Evolutionary conservation across 1,140 invertebrate species (phyloP), one percentile per base, ranked within the genome.

Genomic region (Ceratina australensis): DNA sequence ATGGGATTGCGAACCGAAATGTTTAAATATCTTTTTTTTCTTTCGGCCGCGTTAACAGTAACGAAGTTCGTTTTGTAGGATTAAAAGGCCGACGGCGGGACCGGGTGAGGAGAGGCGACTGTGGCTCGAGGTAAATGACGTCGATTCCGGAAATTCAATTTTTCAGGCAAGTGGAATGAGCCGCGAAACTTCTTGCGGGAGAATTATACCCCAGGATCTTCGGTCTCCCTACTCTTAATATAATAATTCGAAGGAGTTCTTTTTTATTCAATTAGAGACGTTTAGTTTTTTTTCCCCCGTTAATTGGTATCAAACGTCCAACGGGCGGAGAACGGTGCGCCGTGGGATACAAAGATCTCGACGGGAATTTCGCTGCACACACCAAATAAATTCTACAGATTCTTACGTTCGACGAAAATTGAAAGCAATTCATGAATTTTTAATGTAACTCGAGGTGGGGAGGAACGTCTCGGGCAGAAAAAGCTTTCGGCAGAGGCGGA

Each of bases 31-130:
- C 22, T 16, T 33, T 49, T 50, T 49, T 49, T 28, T 18, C 18
- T 47, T 54, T 28, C 10, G 22, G 16, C 8, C 61, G 63, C 33
- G 26, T 74, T 57, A 74, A 18, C 33, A n/a, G 33, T 47, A 74
- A 74, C 63, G 63, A 67, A 74, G 63, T 67, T 74, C 50, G 22
- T 57, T 74, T 74, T 49, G 49, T 66, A 63, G 20, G 66, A 74
- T 74, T 74, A 74, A 66, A 74, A 74, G 33, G 52, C 26, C 20
- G 47, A 42, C 56, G 16, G 47, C 42, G 47, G 24, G 69, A n/a
- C 10, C 22, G 47, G 24, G 22, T 22, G 20, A 49, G 56, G 59
- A 42, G 50, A 42, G 10, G 10, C 33, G 33, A 7, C 33, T 10
- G 33, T 42, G 10, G 33, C 10, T 57, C 47, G 50, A 59, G 33